These are phyloP conservation scores for Drosophila busckii DNA, from an alignment of 1,140 invertebrate species.

Conservation along the genomic window DNA sequence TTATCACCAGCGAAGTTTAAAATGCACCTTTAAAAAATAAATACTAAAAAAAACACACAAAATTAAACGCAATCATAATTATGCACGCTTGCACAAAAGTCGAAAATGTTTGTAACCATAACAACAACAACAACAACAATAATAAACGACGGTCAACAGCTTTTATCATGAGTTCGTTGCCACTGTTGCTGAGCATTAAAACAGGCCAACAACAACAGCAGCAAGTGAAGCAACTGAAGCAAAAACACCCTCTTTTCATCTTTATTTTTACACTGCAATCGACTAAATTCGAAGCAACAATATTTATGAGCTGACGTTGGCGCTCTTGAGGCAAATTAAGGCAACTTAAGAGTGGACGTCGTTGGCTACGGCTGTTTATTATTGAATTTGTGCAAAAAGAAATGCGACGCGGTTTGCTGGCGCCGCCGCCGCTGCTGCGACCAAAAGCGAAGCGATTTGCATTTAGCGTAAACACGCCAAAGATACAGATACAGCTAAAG, in stretches of 20 bases:
- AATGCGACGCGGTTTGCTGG: conserved; percentile 44
- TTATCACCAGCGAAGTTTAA: too few relatives aligned
- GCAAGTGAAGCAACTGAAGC: too few relatives aligned
- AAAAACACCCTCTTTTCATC: conserved; percentile 25
- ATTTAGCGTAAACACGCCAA: conserved; percentile 33
- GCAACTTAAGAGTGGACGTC: conserved; percentile 54
- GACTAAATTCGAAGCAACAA: conserved; percentile 9
- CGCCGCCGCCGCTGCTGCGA: conserved; percentile 10
- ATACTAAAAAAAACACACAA: not conserved
- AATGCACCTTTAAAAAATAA: conserved; percentile 21
- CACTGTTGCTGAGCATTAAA: conserved; percentile 53
- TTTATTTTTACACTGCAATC: conserved; percentile 26
- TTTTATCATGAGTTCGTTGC: conserved; percentile 54
- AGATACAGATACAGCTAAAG: conserved; percentile 7
- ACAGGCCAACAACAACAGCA: conserved; percentile 33
- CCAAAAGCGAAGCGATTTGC: conserved; percentile 40
- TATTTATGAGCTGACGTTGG: conserved; percentile 24
- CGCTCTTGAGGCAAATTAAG: conserved; percentile 50
- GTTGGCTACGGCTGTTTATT: conserved; percentile 51
- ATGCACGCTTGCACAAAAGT: conserved; percentile 66
- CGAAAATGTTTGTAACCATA: conserved; percentile 15
- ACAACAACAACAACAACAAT: conserved; percentile 12
- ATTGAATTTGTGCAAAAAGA: conserved; percentile 58
- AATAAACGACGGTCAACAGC: conserved; percentile 38
- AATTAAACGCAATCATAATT: conserved; percentile 32